Percentiles rank a stretch among this genome's conserved stretches.
phyloP scores from a whole-genome alignment of 2,113 vertebrate genomes.

The Marcusenius ussheri region DNA sequence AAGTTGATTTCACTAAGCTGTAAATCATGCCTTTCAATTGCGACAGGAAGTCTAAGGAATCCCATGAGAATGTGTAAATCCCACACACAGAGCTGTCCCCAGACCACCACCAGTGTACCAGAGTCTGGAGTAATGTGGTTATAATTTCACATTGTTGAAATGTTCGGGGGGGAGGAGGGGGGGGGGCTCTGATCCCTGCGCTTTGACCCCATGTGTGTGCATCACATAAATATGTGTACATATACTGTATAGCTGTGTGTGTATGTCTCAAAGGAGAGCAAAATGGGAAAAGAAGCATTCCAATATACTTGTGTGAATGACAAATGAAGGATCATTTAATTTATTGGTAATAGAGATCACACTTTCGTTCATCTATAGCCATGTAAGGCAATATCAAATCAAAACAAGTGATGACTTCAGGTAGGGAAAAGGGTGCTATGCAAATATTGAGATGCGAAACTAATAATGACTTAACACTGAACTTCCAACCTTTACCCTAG shows the following conservation, averaged over 20 bases:
- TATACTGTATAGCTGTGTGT: too few species aligned
- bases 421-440: not conserved
- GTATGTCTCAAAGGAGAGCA: not conserved
- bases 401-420: too few species aligned
- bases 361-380: not conserved
- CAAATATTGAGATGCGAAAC: not conserved
- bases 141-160: not conserved
- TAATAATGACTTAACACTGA: not conserved
- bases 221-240: too few species aligned
- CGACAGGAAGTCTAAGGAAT: not conserved
- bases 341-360: not conserved
- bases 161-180: not conserved
- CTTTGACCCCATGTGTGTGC: too few species aligned
- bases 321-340: not conserved
- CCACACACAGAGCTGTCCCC: not conserved
- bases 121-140: not conserved
- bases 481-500: not conserved
- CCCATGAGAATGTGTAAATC: not conserved
- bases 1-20: not conserved
- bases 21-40: not conserved
- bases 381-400: not conserved
- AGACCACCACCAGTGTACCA: not conserved
- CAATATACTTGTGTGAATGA: not conserved
- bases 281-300: not conserved
- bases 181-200: too few species aligned